A percentile compares a stretch with the other conserved stretches of the same genome.
Evolutionary conservation across 2,113 vertebrate genomes (phyloP).

Genomic region (Chrysochloris asiatica): DNA sequence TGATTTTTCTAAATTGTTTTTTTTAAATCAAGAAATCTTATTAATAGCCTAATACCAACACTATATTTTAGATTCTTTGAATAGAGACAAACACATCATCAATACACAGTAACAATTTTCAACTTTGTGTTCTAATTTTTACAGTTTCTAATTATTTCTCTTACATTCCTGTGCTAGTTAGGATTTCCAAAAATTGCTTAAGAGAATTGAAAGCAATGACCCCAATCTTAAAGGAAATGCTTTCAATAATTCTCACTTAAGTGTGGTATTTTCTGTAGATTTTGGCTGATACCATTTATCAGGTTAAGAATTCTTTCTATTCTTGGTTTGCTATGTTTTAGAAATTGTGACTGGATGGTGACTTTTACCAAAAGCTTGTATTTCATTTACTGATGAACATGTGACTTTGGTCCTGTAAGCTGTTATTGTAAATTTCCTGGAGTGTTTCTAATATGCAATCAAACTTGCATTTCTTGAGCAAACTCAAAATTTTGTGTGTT

Average conservation of each 20-base stretch:
- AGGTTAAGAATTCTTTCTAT: not conserved
- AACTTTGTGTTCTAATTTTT: too few species aligned
- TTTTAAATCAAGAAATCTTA: not conserved
- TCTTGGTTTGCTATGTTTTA: slow-evolving; percentile 19
- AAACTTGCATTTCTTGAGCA: not conserved
- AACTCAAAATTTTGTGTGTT: not conserved
- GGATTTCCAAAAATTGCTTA: not conserved
- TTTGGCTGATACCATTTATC: not conserved
- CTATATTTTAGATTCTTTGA: not conserved
- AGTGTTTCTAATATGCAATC: slow-evolving; percentile 3
- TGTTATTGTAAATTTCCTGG: not conserved
- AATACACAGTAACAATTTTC: too few species aligned
- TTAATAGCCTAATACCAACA: not conserved
- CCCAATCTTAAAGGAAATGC: not conserved
- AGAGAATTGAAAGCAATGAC: too few species aligned
- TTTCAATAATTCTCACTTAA: not conserved
- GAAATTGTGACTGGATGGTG: too few species aligned
- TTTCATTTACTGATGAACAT: not conserved
- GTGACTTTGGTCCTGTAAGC: not conserved
- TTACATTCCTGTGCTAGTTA: not conserved
- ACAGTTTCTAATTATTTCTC: not conserved
- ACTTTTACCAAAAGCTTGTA: not conserved
- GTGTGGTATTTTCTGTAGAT: not conserved
- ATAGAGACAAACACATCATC: not conserved
- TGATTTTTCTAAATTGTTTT: not conserved